Evolutionary conservation across 2,113 vertebrate species (phyloP), one percentile per base, ranked within the genome.

Genomic region (Chunga burmeisteri): DNA sequence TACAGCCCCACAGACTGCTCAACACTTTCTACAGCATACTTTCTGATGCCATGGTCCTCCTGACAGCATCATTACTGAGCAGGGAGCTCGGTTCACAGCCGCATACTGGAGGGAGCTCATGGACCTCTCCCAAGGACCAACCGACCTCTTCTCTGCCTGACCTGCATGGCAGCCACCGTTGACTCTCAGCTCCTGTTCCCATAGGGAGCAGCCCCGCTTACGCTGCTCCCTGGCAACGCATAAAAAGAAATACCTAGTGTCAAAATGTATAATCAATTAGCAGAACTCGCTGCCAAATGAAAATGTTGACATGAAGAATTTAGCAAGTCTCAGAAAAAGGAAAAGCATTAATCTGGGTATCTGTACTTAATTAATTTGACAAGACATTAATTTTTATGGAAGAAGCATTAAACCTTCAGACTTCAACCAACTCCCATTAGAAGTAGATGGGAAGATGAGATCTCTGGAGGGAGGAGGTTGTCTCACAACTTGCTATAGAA

Each of bases 131-230:
- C 30, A 49, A 11, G 12, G 32, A 47, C 13, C 8, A 78, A 23
- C 4, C 5, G 0, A 0, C 11, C 9, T 53, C 23, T 85, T 13
- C 7, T 44, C 11, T 13, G 6, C 23, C 66, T 52, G 25, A 16
- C 8, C 42, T 15, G 29, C 9, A 13, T 26, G 34, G 23, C 1
- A 1, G 11, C 16, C 2, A 1, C 16, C 7, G 30, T 38, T 32
- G 19, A 19, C 23, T 89, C 34, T 55, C 0, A 0, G 5, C 5
- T 40, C 5, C 17, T 8, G 19, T 75, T 85, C 27, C 16, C 16
- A 63, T 6, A 13, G 5, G 12, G 5, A 40, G 11, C 27, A 88
- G 25, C 7, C 12, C 7, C 1, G 1, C 12, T 71, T 19, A 81
- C 36, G 13, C 20, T 70, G 22, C 32, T 82, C 30, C 40, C 19